Conservation (phyloP, 2,113 vertebrate species). For the Prochilodus magdalenae region DNA sequence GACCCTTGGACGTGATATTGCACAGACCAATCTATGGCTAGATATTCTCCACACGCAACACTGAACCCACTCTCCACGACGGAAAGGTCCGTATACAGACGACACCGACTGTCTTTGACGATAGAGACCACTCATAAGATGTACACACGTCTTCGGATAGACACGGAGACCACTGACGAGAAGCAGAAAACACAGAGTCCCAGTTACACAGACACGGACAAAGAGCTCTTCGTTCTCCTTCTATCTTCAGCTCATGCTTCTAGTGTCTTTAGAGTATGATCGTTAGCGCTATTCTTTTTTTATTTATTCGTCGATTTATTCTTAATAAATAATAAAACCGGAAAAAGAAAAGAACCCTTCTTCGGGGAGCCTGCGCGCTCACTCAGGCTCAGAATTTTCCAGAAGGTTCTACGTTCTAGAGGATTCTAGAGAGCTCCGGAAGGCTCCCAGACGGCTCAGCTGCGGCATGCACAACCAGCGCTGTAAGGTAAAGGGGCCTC, state of each 20-base stretch:
- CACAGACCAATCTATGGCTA: conserved; percentile 40
- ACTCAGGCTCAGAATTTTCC: conserved; percentile 36
- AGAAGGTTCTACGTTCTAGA: conserved; percentile 25
- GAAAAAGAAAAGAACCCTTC: conserved; percentile 7
- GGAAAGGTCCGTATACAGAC: not conserved
- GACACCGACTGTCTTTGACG: not conserved
- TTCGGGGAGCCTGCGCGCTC: not conserved
- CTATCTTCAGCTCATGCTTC: not conserved
- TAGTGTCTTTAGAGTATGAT: not conserved
- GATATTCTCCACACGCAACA: conserved; percentile 19
- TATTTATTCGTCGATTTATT: no score
- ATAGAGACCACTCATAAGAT: conserved; percentile 3
- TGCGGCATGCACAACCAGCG: conserved; percentile 42
- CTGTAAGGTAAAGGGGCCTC: conserved; percentile 39
- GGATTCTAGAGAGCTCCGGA: conserved; percentile 35
- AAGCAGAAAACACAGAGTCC: conserved; percentile 32
- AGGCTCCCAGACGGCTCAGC: conserved; percentile 40
- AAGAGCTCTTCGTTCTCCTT: conserved; percentile 1
- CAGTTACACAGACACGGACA: conserved; percentile 16
- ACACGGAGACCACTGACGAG: conserved; percentile 36
- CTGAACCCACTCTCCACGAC: not conserved
- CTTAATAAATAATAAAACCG: not conserved
- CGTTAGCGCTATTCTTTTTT: not conserved
- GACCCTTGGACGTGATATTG: conserved; percentile 22
- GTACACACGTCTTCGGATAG: conserved; percentile 21